Base-by-base conservation (phyloP, 2,113 vertebrate genomes). In the Hassar affinis region DNA sequence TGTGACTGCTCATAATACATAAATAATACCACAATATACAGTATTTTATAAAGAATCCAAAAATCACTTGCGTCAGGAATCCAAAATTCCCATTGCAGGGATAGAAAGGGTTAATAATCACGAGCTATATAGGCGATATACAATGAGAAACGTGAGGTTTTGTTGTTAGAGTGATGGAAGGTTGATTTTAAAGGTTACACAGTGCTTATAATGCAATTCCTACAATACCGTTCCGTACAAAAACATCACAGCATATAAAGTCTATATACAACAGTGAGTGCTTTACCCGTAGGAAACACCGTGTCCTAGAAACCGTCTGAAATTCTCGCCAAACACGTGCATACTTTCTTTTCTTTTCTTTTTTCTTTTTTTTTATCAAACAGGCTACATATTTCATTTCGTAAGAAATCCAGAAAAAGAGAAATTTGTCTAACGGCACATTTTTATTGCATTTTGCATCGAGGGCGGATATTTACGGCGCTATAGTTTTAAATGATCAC, bases 381-480 rank as follows among this genome's bases (percentile, higher is more conserved):
- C 80, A 35, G 52, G 51, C 45, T 74, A 78, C 74, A 61, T 22
- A 35, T 57, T 71, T 49, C 11, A 11, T 59, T 45, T 27, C 38
- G 18, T 17, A 38, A 56, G 30, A 74, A 75, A 68, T 76, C 1
- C 52, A 22, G 1, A 27, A 6, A 79, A 87, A 56, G 11, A 25
- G 27, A 81, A 86, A 88, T 86, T 80, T 88, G 75, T 66, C 18
- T 2, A 85, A 85, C 49, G 57, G 83, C 69, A 59, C n/a, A n/a
- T n/a, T n/a, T n/a, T 85, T 86, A 80, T 85, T 64, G 27, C 66
- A 72, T 72, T 80, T 64, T 79, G n/a, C n/a, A n/a, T n/a, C 62
- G 18, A 68, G 45, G 47, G 18, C n/a, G 18, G n/a, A 25, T 22
- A 35, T 35, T 66, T 80, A 54, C 52, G 74, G 22, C 9, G 5